Evolutionary conservation across 1,140 invertebrate genomes (phyloP), one percentile per base, ranked within the genome.

Genomic region (Metopolophium dirhodum): DNA sequence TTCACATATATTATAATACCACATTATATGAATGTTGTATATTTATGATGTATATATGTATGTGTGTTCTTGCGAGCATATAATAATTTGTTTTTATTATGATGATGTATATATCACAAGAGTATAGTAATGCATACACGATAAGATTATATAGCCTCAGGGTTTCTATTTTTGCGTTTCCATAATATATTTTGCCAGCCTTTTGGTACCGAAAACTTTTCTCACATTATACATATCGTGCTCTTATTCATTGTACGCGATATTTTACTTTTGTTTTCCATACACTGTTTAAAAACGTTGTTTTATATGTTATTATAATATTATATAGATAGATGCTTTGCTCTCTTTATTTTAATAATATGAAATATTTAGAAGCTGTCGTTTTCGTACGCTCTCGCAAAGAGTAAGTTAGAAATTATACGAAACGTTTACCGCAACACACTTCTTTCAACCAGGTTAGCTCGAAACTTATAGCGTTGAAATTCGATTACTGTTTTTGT

Each of bases 41-140:
- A n/a, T n/a, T 68, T 68, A n/a, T 68, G 4, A 68, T 68, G 61
- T 77, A n/a, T 77, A 77, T n/a, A 77, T 77, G 6, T n/a, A n/a
- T 77, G n/a, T 77, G 61, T 77, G 61, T n/a, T 77, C 30, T 77
- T 77, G n/a, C 61, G n/a, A 77, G 61, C 61, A 77, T 77, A 77
- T n/a, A 77, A 77, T 77, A 77, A n/a, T 77, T 77, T 77, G 61
- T 77, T 77, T 77, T 77, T 77, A 77, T 77, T 77, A 77, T 77
- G 30, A 77, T 77, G n/a, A 35, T 77, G n/a, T 20, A 77, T 77
- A 77, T 77, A n/a, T 77, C n/a, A 77, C 61, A 77, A 14, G 14
- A 77, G 61, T 77, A 77, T 77, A 30, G 61, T 18, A 77, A 77
- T 77, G 11, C 23, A 83, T 83, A 83, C 35, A 83, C 41, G n/a